Conservation (phyloP, 64 coral and sea anemone species). For the Montipora cactus region DNA sequence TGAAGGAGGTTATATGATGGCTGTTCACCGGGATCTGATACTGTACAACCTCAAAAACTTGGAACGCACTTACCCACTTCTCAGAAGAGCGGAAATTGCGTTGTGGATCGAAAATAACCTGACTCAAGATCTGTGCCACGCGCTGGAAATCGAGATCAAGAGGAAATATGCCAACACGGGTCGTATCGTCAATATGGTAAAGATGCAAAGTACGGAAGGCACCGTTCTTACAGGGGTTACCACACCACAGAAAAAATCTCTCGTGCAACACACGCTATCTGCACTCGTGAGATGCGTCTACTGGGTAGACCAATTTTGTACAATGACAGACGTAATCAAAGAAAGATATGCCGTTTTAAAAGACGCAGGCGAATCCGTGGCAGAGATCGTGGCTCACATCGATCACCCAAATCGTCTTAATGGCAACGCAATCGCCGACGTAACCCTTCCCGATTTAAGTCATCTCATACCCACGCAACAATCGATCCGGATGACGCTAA, state of each 20-base stretch:
- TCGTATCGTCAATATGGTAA: background rate
- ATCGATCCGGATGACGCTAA: too few relatives aligned
- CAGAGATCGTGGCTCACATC: too few relatives aligned
- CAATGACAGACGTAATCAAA: too few relatives aligned
- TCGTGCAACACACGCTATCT: background rate
- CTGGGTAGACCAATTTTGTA: background rate
- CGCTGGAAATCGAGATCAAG: background rate
- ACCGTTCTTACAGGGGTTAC: background rate
- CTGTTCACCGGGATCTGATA: background rate
- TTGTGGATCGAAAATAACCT: slow-evolving; percentile 11
- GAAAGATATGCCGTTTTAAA: too few relatives aligned
- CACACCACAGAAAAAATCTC: background rate
- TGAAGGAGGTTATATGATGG: background rate
- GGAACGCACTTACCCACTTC: background rate
- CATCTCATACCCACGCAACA: too few relatives aligned
- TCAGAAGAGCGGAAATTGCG: background rate
- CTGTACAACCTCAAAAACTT: background rate
- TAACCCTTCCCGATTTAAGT: too few relatives aligned
- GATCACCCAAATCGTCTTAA: too few relatives aligned
- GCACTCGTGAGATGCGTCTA: background rate
- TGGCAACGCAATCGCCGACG: too few relatives aligned
- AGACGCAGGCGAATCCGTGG: too few relatives aligned
- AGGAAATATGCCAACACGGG: background rate
- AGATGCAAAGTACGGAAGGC: background rate
- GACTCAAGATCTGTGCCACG: background rate